phyloP scores from a whole-genome alignment of 2,888 invertebrate genomes.

The Mythimna lalbum region DNA sequence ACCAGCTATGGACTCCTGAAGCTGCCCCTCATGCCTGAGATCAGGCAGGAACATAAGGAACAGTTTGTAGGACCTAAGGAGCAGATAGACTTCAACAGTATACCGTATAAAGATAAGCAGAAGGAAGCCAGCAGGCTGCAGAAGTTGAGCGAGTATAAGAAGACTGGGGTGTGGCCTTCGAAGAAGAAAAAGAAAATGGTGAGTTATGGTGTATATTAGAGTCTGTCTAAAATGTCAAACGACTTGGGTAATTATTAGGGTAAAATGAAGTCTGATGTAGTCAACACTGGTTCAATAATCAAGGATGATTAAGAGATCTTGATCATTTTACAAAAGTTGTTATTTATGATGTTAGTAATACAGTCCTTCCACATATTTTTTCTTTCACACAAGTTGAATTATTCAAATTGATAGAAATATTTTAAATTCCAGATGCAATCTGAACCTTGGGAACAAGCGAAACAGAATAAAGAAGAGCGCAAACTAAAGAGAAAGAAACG shows the following conservation, averaged over 20 bases:
- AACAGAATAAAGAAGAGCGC: constrained; percentile 92
- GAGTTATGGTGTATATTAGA: constrained; percentile 23
- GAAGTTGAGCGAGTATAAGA: constrained; percentile 93
- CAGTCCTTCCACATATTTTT: too few relatives aligned
- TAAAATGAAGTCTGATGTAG: too few relatives aligned
- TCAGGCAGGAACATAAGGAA: constrained; percentile 92
- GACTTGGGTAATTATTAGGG: too few relatives aligned
- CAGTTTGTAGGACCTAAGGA: constrained; percentile 87
- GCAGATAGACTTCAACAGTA: constrained; percentile 93
- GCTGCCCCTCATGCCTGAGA: constrained; percentile 98
- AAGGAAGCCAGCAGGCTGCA: constrained; percentile 93
- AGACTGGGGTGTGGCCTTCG: constrained; percentile 94
- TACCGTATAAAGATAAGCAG: constrained; percentile 95
- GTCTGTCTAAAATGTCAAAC: too few relatives aligned
- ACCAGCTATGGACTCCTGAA: constrained; percentile 97
- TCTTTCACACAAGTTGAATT: background rate
- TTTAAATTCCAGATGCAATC: constrained; percentile 86
- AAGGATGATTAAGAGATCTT: too few relatives aligned
- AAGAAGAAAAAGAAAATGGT: constrained; percentile 91
- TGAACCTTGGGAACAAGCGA: constrained; percentile 95
- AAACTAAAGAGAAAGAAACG: constrained; percentile 91
- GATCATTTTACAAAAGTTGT: too few relatives aligned
- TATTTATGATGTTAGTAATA: too few relatives aligned
- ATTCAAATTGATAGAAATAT: constrained; percentile 16
- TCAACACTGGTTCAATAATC: too few relatives aligned